Conservation (phyloP, 2,797 vertebrate species). For the Microchirus variegatus region DNA sequence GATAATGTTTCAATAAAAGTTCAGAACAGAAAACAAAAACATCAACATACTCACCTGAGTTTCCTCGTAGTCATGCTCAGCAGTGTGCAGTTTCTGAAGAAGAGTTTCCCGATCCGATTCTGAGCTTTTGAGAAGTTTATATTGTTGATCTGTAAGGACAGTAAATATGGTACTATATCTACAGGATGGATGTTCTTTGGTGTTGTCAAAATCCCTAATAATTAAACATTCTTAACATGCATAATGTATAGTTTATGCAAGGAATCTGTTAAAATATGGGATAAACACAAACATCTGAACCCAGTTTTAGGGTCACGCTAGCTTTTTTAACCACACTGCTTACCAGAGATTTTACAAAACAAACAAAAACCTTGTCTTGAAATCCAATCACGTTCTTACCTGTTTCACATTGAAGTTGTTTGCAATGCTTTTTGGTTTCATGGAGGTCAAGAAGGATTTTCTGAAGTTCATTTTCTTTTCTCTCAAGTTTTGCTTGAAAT, state of each 20-base stretch:
- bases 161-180: background rate
- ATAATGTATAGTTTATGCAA: no score
- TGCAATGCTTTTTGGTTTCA: slow-evolving; percentile 77
- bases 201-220: no score
- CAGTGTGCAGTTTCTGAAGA: slow-evolving; percentile 80
- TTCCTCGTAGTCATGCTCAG: slow-evolving; percentile 78
- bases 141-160: slow-evolving; percentile 78
- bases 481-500: slow-evolving; percentile 76
- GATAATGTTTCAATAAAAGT: slow-evolving; percentile 11
- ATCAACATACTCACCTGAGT: slow-evolving; percentile 77
- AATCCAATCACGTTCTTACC: slow-evolving; percentile 71
- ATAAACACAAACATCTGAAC: background rate
- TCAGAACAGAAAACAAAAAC: slow-evolving; percentile 2
- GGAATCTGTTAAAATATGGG: no score
- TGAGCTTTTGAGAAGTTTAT: slow-evolving; percentile 79
- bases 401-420: slow-evolving; percentile 80
- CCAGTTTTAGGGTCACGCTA: background rate
- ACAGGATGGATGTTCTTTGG: background rate
- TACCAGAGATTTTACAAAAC: background rate
- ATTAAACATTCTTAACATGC: no score
- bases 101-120: slow-evolving; percentile 78
- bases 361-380: background rate
- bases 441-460: slow-evolving; percentile 79
- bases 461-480: slow-evolving; percentile 82
- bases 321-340: background rate